These are phyloP conservation scores for Scomber scombrus DNA, from an alignment of 2,113 vertebrate species.

Conservation along the genomic window DNA sequence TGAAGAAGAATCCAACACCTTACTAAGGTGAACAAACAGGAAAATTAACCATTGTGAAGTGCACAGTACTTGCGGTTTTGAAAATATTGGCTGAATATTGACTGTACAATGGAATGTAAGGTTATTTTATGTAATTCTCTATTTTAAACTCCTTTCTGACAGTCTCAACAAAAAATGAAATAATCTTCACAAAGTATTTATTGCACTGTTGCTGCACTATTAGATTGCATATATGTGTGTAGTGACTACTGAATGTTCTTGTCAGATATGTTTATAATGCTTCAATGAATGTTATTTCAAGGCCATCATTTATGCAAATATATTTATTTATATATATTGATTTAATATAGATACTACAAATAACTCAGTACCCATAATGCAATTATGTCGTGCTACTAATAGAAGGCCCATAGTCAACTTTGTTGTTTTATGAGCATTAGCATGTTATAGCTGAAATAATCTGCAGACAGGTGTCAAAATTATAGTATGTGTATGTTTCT, in stretches of 20 bases:
- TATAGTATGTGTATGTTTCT: no score
- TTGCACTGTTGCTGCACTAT: no score
- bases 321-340: not conserved
- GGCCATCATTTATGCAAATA: not conserved
- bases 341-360: not conserved
- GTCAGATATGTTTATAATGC: not conserved
- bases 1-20: constrained; percentile 61
- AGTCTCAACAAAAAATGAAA: no score
- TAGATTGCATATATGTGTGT: not conserved
- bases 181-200: no score
- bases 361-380: not conserved
- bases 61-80: not conserved
- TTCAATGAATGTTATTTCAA: not conserved
- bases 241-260: not conserved
- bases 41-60: not conserved
- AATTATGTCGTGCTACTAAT: not conserved
- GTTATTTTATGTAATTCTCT: not conserved
- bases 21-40: constrained; percentile 34
- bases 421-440: no score
- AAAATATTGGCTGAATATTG: not conserved
- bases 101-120: not conserved
- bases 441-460: no score
- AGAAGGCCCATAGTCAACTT: no score
- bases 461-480: no score
- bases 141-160: not conserved